Evolutionary conservation across 2,797 vertebrate genomes (phyloP), one percentile per base, ranked within the genome.

Genomic region (Ptychobarbus kaznakovi): DNA sequence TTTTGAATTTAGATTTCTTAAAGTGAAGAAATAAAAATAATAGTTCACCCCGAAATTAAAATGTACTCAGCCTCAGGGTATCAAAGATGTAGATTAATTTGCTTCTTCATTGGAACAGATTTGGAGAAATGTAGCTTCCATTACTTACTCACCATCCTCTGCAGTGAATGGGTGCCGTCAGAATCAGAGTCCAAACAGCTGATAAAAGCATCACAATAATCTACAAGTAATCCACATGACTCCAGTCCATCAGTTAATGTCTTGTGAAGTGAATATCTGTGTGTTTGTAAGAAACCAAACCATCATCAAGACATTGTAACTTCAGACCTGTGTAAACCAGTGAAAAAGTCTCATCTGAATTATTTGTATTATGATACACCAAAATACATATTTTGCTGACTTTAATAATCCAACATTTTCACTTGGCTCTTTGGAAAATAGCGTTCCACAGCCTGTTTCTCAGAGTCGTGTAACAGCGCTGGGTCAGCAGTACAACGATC

Each of bases 401-500:
- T 7, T 15, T 32, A 2, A 32, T 65, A 40, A 68, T 20, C 16
- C 66, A 38, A 68, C 16, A 68, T 68, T 38, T 68, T 22, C 15
- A 22, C 18, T 12, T 49, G 42, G 25, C 9, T 61, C 5, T 18
- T 6, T 28, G 40, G 2, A 11, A 63, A 63, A 63, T 44, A 79
- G 11, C 18, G 4, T 18, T 20, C 20, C 18, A 32, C 10, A 25
- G 20, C 4, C 0, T 44, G 58, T 81, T 65, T 76, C n/a, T 58
- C 16, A 74, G 58, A 66, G 20, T 42, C 6, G 40, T 25, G 28
- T 63, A n/a, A 46, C n/a, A 32, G 28, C 9, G 28, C 68, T 80
- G 28, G 77, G 46, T 86, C 61, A 76, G 79, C 79, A 86, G n/a
- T 42, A 25, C 77, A 73, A 42, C 40, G 40, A 61, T 53, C 46